Evolutionary conservation across 2,888 invertebrate species (phyloP), one percentile per base, ranked within the genome.

Genomic region (Caenorhabditis panamensis): DNA sequence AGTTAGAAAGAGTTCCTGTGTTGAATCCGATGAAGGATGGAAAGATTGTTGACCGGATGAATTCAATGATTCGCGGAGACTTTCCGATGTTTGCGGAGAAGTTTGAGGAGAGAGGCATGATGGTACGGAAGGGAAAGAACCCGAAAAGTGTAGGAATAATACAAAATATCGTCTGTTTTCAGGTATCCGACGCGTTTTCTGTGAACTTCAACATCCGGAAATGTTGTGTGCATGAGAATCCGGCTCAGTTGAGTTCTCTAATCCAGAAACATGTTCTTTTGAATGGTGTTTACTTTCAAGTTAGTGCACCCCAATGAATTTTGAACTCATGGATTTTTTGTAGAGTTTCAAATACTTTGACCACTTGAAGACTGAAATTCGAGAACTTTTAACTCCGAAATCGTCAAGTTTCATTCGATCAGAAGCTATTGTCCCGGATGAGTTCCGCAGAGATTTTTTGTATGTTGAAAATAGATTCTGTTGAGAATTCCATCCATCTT

Each of bases 271-370:
- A 76, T 24, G 6, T 76, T 0, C 18, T 68, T 0, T 28, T 76
- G 2, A 68, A 62, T 24, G 76, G 76, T 16, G 67, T 56, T 11
- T 76, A 54, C 37, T 76, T 76, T 68, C 76, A 68, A 54, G 76
- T 66, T 16, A 44, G 37, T 41, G 37, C 58, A 37, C 58, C 20
- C 58, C 20, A 36, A 9, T 36, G 18, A 18, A n/a, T n/a, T n/a
- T n/a, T n/a, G n/a, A n/a, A n/a, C 9, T 31, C 9, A 31, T 31
- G 5, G 31, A 31, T 31, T 31, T 31, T 47, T 58, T 75, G n/a
- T 51, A 76, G 76, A 76, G 76, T 24, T 76, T 54, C 62, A 67
- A 76, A 61, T 76, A 76, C 56, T 76, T 76, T 37, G 28, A 68
- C 18, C n/a, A 53, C 4, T 37, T 20, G 20, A 47, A 28, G 18